Evolutionary conservation across 2,888 invertebrate genomes (phyloP).

Genomic region (Acanthacorydalis orientalis): DNA sequence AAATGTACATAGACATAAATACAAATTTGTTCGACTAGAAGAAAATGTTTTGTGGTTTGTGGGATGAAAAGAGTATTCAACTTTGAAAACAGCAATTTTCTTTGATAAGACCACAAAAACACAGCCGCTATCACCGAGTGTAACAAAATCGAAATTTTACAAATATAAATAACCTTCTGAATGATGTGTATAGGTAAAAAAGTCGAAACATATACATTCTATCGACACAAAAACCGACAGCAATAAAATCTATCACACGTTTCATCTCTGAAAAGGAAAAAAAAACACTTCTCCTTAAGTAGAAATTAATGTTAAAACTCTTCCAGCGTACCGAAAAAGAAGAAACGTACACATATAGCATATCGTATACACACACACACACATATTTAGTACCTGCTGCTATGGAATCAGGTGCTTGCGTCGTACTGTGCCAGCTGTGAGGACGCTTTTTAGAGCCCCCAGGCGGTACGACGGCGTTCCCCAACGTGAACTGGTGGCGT

Average conservation of each 20-base stretch:
- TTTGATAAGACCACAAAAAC: no score
- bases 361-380: no score
- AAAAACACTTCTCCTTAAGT: not conserved
- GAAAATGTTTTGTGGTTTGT: no score
- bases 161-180: no score
- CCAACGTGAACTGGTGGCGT: not conserved
- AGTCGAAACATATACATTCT: no score
- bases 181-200: no score
- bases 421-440: constrained; percentile 25
- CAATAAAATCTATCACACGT: not conserved
- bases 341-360: not conserved
- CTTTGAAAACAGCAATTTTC: no score
- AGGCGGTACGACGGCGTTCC: constrained; percentile 10
- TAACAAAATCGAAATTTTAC: no score
- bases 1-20: no score
- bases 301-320: not conserved
- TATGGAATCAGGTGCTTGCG: constrained; percentile 11
- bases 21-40: no score
- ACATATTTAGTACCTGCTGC: not conserved
- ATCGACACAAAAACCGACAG: not conserved
- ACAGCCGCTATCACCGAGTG: no score
- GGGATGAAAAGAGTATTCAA: no score
- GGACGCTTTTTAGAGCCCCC: constrained; percentile 19
- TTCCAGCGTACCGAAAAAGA: not conserved
- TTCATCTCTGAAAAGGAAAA: not conserved